These are phyloP conservation scores for Anagyrus pseudococci DNA, from an alignment of 2,888 invertebrate species.

Conservation along the genomic window DNA sequence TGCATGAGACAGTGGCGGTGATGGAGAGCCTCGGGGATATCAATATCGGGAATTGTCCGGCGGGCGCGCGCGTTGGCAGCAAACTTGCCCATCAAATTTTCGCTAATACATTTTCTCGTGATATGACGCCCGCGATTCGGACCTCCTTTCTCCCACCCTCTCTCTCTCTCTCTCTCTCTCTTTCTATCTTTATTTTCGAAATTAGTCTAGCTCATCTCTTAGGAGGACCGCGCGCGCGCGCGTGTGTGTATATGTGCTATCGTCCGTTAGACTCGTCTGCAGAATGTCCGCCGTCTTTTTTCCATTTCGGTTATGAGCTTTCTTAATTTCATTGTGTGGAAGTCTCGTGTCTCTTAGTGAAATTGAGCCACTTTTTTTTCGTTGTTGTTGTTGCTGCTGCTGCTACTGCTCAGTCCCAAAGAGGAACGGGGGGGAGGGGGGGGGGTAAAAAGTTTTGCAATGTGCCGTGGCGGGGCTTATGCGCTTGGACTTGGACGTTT, in stretches of 20 bases:
- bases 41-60: constrained; percentile 53
- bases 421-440: too few relatives aligned
- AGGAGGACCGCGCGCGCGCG: not conserved
- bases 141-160: constrained; percentile 1
- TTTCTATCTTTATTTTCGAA: constrained; percentile 2
- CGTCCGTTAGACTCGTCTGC: not conserved
- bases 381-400: too few relatives aligned
- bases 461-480: not conserved
- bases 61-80: constrained; percentile 33
- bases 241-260: not conserved
- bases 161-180: not conserved
- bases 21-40: constrained; percentile 50
- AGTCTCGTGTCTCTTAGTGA: constrained; percentile 12
- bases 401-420: too few relatives aligned
- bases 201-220: constrained; percentile 23
- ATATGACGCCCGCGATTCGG: constrained; percentile 3
- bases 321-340: constrained; percentile 19
- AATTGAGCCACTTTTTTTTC: constrained; percentile 4
- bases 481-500: not conserved
- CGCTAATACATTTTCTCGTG: constrained; percentile 44
- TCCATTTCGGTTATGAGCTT: constrained; percentile 22
- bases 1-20: constrained; percentile 34
- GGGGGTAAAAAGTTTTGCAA: constrained; percentile 8
- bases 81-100: constrained; percentile 52
- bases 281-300: not conserved